A percentile compares a stretch with the other conserved stretches of the same genome.
Conservation (phyloP, 2,888 invertebrate species). For the Argynnis bischoffii region DNA sequence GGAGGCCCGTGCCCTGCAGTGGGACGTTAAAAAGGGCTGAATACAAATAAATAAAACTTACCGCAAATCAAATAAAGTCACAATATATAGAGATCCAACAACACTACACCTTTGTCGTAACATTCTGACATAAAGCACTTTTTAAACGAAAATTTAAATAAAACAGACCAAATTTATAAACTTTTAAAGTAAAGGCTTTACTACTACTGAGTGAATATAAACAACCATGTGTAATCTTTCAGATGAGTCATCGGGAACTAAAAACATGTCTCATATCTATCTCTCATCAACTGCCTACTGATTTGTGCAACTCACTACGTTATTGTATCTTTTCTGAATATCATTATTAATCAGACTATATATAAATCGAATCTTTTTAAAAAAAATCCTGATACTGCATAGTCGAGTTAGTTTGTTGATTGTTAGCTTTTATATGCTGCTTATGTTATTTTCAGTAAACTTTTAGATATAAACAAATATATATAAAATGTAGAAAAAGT, state of each 20-base stretch:
- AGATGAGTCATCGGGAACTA: conserved; percentile 25
- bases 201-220: conserved; percentile 8
- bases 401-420: not conserved
- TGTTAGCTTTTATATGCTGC: not conserved
- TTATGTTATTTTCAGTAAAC: too few relatives aligned
- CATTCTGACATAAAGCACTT: conserved; percentile 2
- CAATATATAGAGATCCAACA: conserved; percentile 15
- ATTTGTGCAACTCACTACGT: conserved; percentile 22
- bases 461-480: too few relatives aligned
- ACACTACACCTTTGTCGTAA: not conserved
- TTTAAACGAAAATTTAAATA: not conserved
- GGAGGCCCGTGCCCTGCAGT: too few relatives aligned
- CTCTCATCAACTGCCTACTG: conserved; percentile 11
- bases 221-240: not conserved
- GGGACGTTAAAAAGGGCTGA: too few relatives aligned
- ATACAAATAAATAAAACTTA: conserved; percentile 2
- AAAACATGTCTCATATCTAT: conserved; percentile 21
- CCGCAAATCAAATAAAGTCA: conserved; percentile 3
- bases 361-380: not conserved
- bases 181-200: not conserved
- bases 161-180: not conserved
- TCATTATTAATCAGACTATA: not conserved
- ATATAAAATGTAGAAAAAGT: too few relatives aligned
- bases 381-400: not conserved
- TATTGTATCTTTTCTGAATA: not conserved